Evolutionary conservation across 23 tunicate species (phyloP), one percentile per base, ranked within the genome.

Genomic region (Aplidium turbinatum): DNA sequence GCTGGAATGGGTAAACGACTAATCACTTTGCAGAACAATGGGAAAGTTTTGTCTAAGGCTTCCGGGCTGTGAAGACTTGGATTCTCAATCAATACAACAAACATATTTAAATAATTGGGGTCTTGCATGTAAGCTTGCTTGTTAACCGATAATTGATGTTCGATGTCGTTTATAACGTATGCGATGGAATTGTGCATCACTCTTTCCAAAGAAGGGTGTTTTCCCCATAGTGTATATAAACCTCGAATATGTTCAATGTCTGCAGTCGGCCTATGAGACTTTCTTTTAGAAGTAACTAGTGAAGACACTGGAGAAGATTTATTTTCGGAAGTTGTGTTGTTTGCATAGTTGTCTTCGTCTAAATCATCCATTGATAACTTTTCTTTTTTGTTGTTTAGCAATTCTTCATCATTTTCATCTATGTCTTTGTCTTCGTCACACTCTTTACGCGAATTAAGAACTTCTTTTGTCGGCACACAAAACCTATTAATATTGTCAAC

Each of bases 61-160:
- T 81, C 83, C 3, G 87, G 96, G 45, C 73, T 70, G 11, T 88
- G 87, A 31, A 88, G 28, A 47, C 70, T 33, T 20, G 75, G 78
- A 60, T 81, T 79, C 60, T 88, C 96, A 82, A 88, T 75, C 31
- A 76, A 23, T 13, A 81, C 69, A 9, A 88, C 96, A 75, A 81
- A 76, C 67, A 76, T 57, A 25, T 88, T 88, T 38, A 88, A 55
- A 66, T 75, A 83, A 69, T 87, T 73, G 3, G 76, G 80, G 27
- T 69, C 72, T 21, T 35, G 31, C 31, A 33, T 35, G n/a, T 33
- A 66, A 9, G 47, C 2, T 39, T 76, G 58, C 30, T 58, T 69
- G 47, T 66, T 55, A 28, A 50, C 51, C 16, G 45, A 65, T 47
- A 83, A 53, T 27, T 64, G 89, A 31, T 40, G 72, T 30, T 47